These are phyloP conservation scores for human DNA, from an alignment of 2,113 vertebrate genomes.

Conservation along the genomic window GRCh38 chr2:133332001-133332500, in stretches of 20 bases:
- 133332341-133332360: neutral
- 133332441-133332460: neutral
- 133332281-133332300: neutral
- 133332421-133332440: neutral
- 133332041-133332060: neutral
- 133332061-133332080: neutral
- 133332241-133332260: neutral
- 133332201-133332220: neutral
- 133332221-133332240: neutral
- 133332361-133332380: neutral
- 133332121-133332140: neutral
- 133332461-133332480: neutral
- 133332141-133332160: neutral
- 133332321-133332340: neutral
- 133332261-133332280: neutral
- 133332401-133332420: neutral
- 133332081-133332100: neutral
- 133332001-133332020: neutral
- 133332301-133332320: neutral
- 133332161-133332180: neutral
- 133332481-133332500: neutral
- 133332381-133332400: conserved; percentile 11
- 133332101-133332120: neutral
- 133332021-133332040: neutral
- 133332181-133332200: neutral